These are phyloP conservation scores for Motacilla tschutschensis DNA, from an alignment of 2,113 vertebrate genomes.

Conservation along the genomic window DNA sequence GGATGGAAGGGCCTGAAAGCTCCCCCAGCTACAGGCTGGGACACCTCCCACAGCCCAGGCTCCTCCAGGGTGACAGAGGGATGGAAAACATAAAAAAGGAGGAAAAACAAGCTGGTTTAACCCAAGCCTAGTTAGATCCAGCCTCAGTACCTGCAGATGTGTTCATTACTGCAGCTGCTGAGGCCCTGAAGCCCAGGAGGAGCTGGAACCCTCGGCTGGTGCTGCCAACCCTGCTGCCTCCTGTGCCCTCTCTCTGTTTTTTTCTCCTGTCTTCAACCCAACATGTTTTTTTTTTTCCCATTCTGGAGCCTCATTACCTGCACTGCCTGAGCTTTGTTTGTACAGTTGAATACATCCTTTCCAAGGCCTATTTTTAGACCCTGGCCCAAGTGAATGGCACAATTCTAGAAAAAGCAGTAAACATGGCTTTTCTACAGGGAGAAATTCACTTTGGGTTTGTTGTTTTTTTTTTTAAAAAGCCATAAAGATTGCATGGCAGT, in stretches of 20 bases:
- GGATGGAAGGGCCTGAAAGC: not conserved
- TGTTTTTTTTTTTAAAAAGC: not conserved
- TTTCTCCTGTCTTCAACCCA: not conserved
- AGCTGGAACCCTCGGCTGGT: not conserved
- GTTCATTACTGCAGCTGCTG: not conserved
- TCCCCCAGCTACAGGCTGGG: not conserved
- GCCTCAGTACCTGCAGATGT: not conserved
- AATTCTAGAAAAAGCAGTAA: slow-evolving; percentile 36
- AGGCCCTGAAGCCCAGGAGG: not conserved
- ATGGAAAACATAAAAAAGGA: not conserved
- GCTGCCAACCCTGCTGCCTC: not conserved
- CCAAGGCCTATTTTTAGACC: slow-evolving; percentile 57
- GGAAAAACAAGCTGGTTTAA: accelerated
- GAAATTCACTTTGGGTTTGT: not conserved
- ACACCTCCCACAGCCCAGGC: not conserved
- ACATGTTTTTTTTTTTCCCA: slow-evolving; percentile 22
- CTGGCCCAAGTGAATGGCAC: slow-evolving; percentile 48
- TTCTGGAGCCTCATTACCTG: slow-evolving; percentile 51
- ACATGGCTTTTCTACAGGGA: slow-evolving; percentile 4
- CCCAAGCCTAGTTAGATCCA: accelerated
- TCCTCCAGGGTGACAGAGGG: not conserved
- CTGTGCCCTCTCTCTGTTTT: not conserved
- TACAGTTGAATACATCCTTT: slow-evolving; percentile 60
- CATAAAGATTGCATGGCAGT: not conserved
- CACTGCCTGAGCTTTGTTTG: slow-evolving; percentile 58